Evolutionary conservation across 1,140 invertebrate species (phyloP), one percentile per base, ranked within the genome.

Genomic region (Mesaphorura yosii): DNA sequence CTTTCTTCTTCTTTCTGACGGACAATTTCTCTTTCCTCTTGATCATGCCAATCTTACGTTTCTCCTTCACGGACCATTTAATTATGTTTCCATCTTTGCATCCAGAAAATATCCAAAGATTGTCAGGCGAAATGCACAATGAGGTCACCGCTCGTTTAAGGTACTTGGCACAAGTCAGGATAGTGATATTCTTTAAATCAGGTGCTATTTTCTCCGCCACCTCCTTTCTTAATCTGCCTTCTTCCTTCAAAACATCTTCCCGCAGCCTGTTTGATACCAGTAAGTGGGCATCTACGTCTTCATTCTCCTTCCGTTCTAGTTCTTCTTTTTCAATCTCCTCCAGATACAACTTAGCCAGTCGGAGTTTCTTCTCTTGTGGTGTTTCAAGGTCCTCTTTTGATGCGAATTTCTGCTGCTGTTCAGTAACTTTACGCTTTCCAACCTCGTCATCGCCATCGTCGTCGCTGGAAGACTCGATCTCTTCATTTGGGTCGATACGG

Each of bases 51-150:
- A 77, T 51, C 67, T 72, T 76, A 54, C 66, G 71, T 51, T 66
- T 66, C 4, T 65, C 67, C 31, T 59, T 57, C 6, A 83, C 49
- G 41, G 72, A 76, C 81, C 78, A 97, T 76, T 94, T 94, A 12
- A 94, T 78, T 44, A 97, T 76, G 39, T 74, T 75, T 41, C 85
- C 81, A 70, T 91, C 88, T 73, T 95, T 95, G 42, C 86, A 89
- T 1, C 83, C 89, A 37, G 82, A 83, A 68, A 80, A 95, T 0
- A 87, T 72, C 67, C 73, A 80, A 65, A 79, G 73, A 29, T 78
- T 77, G 71, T 94, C 83, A 49, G 71, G 71, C 27, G 84, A 83
- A 2, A 94, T 66, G 60, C 81, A 85, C 7, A 91, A 65, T 68
- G 86, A 88, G 4, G 90, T 95, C 6, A 95, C 71, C 1, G 84